Percentiles rank a stretch among this genome's conserved stretches.
These are phyloP conservation scores for Zelostemma sp. DNA, from an alignment of 1,140 invertebrate genomes.

Conservation along the genomic window DNA sequence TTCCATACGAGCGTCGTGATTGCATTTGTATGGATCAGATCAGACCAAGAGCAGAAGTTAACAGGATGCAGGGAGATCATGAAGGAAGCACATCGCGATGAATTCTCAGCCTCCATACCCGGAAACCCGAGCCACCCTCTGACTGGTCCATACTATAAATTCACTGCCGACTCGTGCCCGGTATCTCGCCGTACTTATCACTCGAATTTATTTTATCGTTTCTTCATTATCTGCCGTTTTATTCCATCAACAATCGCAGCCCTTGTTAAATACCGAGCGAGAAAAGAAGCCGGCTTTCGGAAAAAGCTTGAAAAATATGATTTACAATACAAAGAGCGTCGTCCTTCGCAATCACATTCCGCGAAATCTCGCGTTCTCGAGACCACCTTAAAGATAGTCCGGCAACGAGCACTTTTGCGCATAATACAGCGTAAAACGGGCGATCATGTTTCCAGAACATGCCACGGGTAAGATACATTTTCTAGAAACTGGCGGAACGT, in stretches of 20 bases:
- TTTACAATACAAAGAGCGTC: slow-evolving; percentile 24
- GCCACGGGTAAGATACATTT: slow-evolving; percentile 42
- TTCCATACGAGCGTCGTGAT: slow-evolving; percentile 50
- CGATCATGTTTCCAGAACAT: slow-evolving; percentile 50
- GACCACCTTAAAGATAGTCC: slow-evolving; percentile 36
- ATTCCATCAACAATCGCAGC: background rate
- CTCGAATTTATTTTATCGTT: slow-evolving; percentile 8
- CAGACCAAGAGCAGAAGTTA: slow-evolving; percentile 35
- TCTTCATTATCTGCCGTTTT: background rate
- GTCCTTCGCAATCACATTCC: slow-evolving; percentile 35
- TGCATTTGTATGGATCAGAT: slow-evolving; percentile 62
- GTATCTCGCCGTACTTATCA: slow-evolving; percentile 13
- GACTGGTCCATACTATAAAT: slow-evolving; percentile 5
- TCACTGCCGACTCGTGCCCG: slow-evolving; percentile 1
- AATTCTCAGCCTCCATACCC: slow-evolving; percentile 25
- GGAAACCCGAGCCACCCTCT: slow-evolving; percentile 14
- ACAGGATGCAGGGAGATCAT: slow-evolving; percentile 46
- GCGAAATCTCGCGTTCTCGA: slow-evolving; percentile 28
- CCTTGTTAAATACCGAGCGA: background rate
- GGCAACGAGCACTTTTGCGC: slow-evolving; percentile 49
- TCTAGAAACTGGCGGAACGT: slow-evolving; percentile 29
- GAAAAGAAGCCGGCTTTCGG: slow-evolving; percentile 7
- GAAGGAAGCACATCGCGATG: slow-evolving; percentile 47
- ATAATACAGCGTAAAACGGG: slow-evolving; percentile 55
- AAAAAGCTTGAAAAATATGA: slow-evolving; percentile 13